These are phyloP conservation scores for Pocillopora damicornis DNA, from an alignment of 64 coral and sea anemone species.

Conservation along the genomic window DNA sequence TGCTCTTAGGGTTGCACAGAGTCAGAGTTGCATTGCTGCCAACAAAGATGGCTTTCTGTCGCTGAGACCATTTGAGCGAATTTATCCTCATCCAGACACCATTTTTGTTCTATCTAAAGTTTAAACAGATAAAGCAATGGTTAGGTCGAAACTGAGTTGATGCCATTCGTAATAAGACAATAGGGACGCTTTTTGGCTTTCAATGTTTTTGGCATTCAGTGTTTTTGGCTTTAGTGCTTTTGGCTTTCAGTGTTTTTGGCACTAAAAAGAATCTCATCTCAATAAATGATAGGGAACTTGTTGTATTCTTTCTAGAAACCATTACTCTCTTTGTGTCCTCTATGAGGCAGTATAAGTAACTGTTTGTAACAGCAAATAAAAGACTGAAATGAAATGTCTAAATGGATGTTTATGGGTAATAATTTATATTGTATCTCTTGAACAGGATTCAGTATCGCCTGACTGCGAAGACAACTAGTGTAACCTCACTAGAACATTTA, in stretches of 20 bases:
- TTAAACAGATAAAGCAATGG: not conserved
- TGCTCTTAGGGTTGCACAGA: not conserved
- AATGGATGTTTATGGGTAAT: not conserved
- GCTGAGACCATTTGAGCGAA: not conserved
- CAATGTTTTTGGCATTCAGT: no score
- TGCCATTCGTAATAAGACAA: no score
- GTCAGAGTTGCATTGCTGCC: not conserved
- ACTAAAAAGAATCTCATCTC: no score
- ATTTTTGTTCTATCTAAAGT: not conserved
- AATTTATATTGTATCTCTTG: not conserved
- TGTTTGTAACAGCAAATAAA: not conserved
- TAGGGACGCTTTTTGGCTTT: no score
- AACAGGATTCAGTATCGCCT: no score
- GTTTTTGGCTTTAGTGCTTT: no score
- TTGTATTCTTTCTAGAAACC: no score
- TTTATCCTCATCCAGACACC: not conserved
- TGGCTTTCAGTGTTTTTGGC: no score
- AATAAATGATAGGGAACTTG: no score
- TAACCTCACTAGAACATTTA: no score
- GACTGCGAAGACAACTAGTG: no score
- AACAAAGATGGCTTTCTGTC: not conserved
- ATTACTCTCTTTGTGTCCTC: not conserved
- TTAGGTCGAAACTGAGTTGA: no score
- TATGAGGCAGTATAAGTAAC: slow-evolving; percentile 13
- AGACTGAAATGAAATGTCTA: not conserved